Percentiles rank a stretch among this genome's conserved stretches.
These are phyloP conservation scores for Heliothis peltigera DNA, from an alignment of 2,888 invertebrate species.

Conservation along the genomic window DNA sequence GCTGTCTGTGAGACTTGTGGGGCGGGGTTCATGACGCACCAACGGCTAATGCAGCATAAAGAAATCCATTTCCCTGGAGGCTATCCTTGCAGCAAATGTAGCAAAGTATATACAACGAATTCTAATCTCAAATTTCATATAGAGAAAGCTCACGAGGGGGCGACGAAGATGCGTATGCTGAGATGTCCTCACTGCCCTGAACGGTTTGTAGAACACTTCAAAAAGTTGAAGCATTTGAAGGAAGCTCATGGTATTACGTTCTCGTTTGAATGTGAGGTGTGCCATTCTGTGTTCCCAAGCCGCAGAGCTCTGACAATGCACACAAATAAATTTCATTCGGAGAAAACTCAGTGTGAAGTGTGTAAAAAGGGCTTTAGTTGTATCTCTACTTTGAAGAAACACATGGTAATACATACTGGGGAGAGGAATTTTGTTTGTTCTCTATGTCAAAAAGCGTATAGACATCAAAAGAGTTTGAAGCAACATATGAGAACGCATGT, in stretches of 20 bases:
- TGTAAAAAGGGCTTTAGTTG: conserved; percentile 87
- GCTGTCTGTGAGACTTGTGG: conserved; percentile 82
- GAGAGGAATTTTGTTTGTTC: conserved; percentile 78
- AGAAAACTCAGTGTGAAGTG: conserved; percentile 83
- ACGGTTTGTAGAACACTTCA: conserved; percentile 78
- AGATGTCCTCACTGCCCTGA: conserved; percentile 79
- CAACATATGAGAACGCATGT: conserved; percentile 80
- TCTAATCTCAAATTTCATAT: conserved; percentile 79
- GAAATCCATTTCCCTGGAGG: conserved; percentile 79
- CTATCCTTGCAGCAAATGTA: conserved; percentile 81
- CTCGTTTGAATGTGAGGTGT: conserved; percentile 77
- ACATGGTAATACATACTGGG: conserved; percentile 77
- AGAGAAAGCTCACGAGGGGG: conserved; percentile 77
- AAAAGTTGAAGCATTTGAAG: conserved; percentile 81
- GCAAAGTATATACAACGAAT: conserved; percentile 84
- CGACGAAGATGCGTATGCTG: conserved; percentile 74
- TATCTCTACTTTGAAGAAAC: conserved; percentile 75
- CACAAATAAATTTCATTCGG: conserved; percentile 77
- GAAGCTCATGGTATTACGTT: conserved; percentile 78
- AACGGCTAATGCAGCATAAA: conserved; percentile 78
- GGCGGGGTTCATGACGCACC: conserved; percentile 79
- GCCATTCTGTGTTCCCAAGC: conserved; percentile 74
- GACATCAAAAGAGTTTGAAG: conserved; percentile 82
- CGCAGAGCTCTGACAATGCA: conserved; percentile 79
- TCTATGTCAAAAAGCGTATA: conserved; percentile 86